phyloP scores from a whole-genome alignment of 37 sponge, comb jelly and placozoan genomes.

The Bolinopsis microptera region DNA sequence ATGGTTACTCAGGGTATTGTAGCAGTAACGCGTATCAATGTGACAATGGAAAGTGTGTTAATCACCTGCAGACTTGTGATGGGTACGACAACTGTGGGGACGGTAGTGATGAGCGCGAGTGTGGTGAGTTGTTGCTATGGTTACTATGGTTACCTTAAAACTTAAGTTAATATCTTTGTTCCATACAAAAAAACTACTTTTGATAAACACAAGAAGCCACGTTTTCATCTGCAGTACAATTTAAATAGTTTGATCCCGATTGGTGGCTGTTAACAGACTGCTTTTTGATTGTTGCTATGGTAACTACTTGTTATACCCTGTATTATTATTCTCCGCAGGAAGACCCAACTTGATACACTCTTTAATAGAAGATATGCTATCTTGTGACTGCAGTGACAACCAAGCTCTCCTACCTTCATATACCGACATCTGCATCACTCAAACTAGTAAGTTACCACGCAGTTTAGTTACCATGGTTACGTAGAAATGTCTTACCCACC shows the following conservation, averaged over 20 bases:
- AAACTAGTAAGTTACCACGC: neutral
- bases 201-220: too few relatives aligned
- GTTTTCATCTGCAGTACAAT: too few relatives aligned
- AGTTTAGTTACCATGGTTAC: too few relatives aligned
- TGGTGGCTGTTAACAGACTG: too few relatives aligned
- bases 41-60: slow-evolving; percentile 14
- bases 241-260: too few relatives aligned
- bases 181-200: too few relatives aligned
- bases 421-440: neutral
- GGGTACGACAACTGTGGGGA: slow-evolving; percentile 44
- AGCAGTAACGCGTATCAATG: slow-evolving; percentile 15
- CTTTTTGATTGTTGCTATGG: neutral
- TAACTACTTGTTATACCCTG: neutral
- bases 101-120: neutral
- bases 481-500: too few relatives aligned
- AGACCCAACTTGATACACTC: neutral
- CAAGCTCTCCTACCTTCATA: neutral
- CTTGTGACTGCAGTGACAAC: neutral
- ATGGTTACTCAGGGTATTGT: neutral
- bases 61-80: slow-evolving; percentile 17
- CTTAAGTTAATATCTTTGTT: too few relatives aligned
- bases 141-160: too few relatives aligned
- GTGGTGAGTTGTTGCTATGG: slow-evolving; percentile 14
- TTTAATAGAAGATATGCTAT: slow-evolving; percentile 5
- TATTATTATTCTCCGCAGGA: neutral